Evolutionary conservation across 2,888 invertebrate genomes (phyloP), one percentile per base, ranked within the genome.

Genomic region (Acleris emargana): DNA sequence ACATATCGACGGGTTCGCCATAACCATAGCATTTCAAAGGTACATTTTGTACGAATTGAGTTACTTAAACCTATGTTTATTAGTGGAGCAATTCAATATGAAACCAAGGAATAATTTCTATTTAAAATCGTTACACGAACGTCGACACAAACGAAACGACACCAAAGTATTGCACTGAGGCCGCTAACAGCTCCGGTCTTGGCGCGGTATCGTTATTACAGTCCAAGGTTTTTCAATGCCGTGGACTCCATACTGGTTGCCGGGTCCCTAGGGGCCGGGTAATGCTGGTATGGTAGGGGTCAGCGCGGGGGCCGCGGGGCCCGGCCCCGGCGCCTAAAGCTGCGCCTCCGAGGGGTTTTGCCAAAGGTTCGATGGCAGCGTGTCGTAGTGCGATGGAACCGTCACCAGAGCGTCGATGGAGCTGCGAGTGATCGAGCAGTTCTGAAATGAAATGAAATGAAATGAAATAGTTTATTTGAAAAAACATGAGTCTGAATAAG

Each of bases 381-480:
- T 93, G 85, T 96, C 95, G 79, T 94, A 96, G 87, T 97, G 97
- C 3, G 95, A 94, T 1, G 97, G 97, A 22, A 97, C 95, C 0
- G 96, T 96, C 64, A 94, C 86, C 67, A 97, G 85, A 4, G 96
- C 96, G 72, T 97, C 97, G 28, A 94, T 95, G 3, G 94, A 86
- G 9, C 94, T 94, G 49, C 97, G 91, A 73, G 87, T 94, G 62
- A 94, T 93, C 58, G 94, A 95, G 82, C 96, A 96, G 83, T 96
- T 96, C 91, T n/a, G n/a, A n/a, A n/a, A n/a, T n/a, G n/a, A n/a
- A n/a, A n/a, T n/a, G n/a, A n/a, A n/a, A n/a, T n/a, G n/a, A n/a
- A n/a, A n/a, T n/a, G n/a, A n/a, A n/a, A n/a, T n/a, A n/a, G n/a
- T n/a, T n/a, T n/a, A n/a, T n/a, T n/a, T n/a, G n/a, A n/a, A n/a